These are phyloP conservation scores for Sycobia sp. DNA, from an alignment of 1,140 invertebrate species.

Conservation along the genomic window DNA sequence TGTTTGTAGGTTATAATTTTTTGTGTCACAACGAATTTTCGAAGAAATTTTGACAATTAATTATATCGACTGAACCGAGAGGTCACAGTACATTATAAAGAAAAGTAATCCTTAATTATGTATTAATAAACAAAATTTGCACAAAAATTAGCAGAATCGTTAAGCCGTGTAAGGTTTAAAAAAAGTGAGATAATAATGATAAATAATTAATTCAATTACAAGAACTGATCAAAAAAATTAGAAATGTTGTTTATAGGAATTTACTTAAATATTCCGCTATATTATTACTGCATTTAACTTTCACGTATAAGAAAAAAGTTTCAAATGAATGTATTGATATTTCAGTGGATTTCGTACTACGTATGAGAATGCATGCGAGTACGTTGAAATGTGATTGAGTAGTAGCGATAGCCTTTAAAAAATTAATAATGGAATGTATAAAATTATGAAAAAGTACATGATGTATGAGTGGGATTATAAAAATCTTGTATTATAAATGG, in stretches of 20 bases:
- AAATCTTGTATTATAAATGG: conserved; percentile 35
- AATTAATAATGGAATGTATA: conserved; percentile 29
- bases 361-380: conserved; percentile 24
- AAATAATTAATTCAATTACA: conserved; percentile 25
- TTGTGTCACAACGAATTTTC: conserved; percentile 2
- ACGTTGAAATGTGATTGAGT: conserved; percentile 3
- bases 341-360: conserved; percentile 31
- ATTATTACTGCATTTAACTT: conserved; percentile 46
- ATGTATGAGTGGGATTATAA: conserved; percentile 18
- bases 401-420: conserved; percentile 38
- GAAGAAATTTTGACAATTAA: conserved; percentile 26
- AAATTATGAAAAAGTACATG: conserved; percentile 14
- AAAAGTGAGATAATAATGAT: conserved; percentile 10
- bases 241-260: conserved; percentile 22
- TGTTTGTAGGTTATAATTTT: no score
- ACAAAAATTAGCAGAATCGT: conserved; percentile 19
- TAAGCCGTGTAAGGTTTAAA: conserved; percentile 28
- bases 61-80: conserved; percentile 3
- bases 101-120: conserved; percentile 16
- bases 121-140: conserved; percentile 9
- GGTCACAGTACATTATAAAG: conserved; percentile 16
- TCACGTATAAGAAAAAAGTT: conserved; percentile 41
- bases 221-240: conserved; percentile 9
- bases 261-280: conserved; percentile 37
- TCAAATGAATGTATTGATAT: conserved; percentile 40